Evolutionary conservation across 2,888 invertebrate species (phyloP), one percentile per base, ranked within the genome.

Genomic region (Lochmaea crataegi): DNA sequence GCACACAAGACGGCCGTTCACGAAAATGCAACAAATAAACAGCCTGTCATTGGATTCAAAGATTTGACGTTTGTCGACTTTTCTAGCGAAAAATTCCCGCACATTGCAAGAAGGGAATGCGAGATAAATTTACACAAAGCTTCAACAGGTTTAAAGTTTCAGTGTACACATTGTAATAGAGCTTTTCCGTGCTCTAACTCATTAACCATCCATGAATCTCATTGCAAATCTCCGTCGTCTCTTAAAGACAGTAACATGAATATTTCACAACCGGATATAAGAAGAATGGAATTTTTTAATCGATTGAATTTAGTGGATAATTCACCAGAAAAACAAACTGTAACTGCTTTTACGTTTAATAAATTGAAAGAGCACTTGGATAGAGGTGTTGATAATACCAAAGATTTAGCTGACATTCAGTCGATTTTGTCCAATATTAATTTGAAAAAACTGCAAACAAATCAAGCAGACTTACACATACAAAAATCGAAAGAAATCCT

Each of bases 331-430:
- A 83, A 84, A 71, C 73, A 68, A 65, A 61, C 63, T 5, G 56
- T 73, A 26, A 75, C 75, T 12, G 66, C 75, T 7, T 70, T 64
- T 10, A 74, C 78, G 7, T 66, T 80, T 7, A 81, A 76, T 41
- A 85, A 84, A 75, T 73, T 84, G 5, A 76, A 81, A 41, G 83
- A 84, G 51, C 83, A 84, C 51, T 71, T 85, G 38, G 80, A 79
- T 12, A 83, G 81, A 75, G 81, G 80, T 6, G 80, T 84, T 65
- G 91, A 92, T 80, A 88, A 89, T 76, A 90, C 90, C 41, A 92
- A 92, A 84, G 96, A 96, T 82, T 88, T 96, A 76, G 96, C 96
- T 60, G 96, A 96, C 82, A 95, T 96, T 76, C 94, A 94, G 84
- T 94, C 94, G 41, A 95, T 96, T 77, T 89, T 95, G 68, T 93